phyloP scores from a whole-genome alignment of 2,797 vertebrate species.

The Enteromius argenteus region DNA sequence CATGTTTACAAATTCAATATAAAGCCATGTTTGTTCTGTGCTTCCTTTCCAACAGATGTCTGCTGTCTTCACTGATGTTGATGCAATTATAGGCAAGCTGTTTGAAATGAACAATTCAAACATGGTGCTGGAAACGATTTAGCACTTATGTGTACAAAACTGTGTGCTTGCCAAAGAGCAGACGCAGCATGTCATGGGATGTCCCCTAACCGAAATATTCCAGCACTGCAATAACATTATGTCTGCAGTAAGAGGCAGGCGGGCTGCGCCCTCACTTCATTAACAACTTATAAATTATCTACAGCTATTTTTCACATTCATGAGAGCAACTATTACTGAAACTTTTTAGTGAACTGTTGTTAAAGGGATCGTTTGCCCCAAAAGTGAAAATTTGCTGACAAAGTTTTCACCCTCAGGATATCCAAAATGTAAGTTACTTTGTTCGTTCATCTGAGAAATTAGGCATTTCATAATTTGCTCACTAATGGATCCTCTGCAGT shows the following conservation, averaged over 20 bases:
- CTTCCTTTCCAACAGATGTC: conserved; percentile 40
- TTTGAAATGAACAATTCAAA: conserved; percentile 49
- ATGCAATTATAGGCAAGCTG: conserved; percentile 53
- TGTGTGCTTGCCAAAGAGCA: conserved; percentile 12
- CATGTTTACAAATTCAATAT: conserved; percentile 35
- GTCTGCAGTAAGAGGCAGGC: neutral
- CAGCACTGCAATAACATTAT: neutral
- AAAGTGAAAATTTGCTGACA: neutral
- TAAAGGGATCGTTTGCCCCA: neutral
- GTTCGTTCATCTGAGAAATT: neutral
- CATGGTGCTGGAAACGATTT: conserved; percentile 26
- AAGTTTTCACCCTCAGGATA: neutral
- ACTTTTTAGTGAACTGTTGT: neutral
- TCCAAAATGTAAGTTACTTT: neutral
- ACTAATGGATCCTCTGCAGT: neutral
- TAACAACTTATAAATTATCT: neutral
- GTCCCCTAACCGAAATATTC: neutral
- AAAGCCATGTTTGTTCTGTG: conserved; percentile 23
- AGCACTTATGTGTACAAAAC: conserved; percentile 25
- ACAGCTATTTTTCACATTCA: neutral
- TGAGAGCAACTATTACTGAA: neutral
- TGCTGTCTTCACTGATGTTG: conserved; percentile 41
- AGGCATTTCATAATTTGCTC: neutral
- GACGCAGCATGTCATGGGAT: conserved; percentile 15
- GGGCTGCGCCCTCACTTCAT: neutral